A percentile compares a stretch with the other conserved stretches of the same genome.
Conservation (phyloP, 2,113 vertebrate species). For the Crotalus viridis region DNA sequence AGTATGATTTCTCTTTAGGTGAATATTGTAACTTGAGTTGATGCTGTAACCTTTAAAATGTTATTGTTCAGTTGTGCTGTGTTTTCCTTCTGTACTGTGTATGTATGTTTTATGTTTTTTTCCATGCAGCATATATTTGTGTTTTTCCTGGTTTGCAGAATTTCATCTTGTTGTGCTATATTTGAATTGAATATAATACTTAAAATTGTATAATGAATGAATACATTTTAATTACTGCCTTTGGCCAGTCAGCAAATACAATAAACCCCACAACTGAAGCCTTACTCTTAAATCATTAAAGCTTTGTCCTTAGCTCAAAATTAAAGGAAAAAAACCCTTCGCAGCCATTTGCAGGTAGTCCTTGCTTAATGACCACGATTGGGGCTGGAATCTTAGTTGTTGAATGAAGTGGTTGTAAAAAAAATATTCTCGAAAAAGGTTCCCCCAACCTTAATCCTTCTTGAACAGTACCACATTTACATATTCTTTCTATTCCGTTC, state of each 20-base stretch:
- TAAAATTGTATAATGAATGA: neutral
- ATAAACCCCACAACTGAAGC: neutral
- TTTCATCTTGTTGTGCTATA: neutral
- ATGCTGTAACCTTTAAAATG: conserved; percentile 15
- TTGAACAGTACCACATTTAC: neutral
- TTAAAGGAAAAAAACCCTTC: neutral
- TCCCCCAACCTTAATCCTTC: neutral
- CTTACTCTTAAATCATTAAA: neutral
- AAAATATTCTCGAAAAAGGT: neutral
- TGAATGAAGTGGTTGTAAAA: neutral
- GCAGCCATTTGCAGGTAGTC: neutral
- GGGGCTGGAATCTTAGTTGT: neutral
- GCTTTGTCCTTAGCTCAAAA: neutral
- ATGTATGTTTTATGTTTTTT: conserved; percentile 7
- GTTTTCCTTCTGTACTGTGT: neutral
- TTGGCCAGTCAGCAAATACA: neutral
- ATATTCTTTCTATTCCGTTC: neutral
- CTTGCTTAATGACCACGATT: neutral
- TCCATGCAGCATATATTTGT: conserved; percentile 1
- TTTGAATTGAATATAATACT: neutral
- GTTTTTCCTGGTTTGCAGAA: neutral
- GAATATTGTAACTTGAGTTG: conserved; percentile 11
- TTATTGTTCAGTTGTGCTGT: neutral
- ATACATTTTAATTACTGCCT: neutral
- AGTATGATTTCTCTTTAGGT: conserved; percentile 25